These are phyloP conservation scores for Baronia brevicornis DNA, from an alignment of 2,888 invertebrate species.

Conservation along the genomic window DNA sequence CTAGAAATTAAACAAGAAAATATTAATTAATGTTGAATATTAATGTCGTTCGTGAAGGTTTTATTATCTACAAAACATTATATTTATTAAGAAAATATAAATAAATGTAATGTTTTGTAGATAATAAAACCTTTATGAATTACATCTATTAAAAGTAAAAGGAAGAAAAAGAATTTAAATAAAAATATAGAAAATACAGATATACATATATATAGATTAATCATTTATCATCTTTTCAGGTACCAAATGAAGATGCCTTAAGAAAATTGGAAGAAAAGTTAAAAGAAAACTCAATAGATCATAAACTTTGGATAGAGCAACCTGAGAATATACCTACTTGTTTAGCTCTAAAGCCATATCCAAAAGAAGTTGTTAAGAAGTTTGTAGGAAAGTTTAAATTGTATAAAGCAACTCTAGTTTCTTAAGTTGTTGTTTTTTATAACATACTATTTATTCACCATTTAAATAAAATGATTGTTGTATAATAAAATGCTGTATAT, in stretches of 20 bases:
- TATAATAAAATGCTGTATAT: no score
- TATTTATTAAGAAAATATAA: no score
- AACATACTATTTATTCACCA: no score
- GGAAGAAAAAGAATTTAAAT: no score
- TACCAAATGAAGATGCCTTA: conserved; percentile 84
- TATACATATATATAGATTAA: no score
- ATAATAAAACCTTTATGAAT: no score
- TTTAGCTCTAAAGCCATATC: conserved; percentile 93
- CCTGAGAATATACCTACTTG: conserved; percentile 98
- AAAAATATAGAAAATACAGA: no score
- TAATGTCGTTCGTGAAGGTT: no score
- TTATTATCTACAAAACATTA: no score
- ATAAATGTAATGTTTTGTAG: no score
- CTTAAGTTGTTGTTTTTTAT: conserved; percentile 12
- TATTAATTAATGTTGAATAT: neutral
- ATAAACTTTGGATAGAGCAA: conserved; percentile 97
- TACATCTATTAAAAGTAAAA: no score
- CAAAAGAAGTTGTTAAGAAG: conserved; percentile 87
- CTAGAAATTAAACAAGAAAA: neutral
- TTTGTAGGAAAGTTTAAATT: conserved; percentile 91
- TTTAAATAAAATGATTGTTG: no score
- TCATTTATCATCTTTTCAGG: conserved; percentile 59
- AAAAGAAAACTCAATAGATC: conserved; percentile 82
- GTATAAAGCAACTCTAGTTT: conserved; percentile 70
- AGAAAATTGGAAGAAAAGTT: conserved; percentile 81